These are phyloP conservation scores for Hypomesus transpacificus DNA, from an alignment of 2,113 vertebrate genomes.

Conservation along the genomic window DNA sequence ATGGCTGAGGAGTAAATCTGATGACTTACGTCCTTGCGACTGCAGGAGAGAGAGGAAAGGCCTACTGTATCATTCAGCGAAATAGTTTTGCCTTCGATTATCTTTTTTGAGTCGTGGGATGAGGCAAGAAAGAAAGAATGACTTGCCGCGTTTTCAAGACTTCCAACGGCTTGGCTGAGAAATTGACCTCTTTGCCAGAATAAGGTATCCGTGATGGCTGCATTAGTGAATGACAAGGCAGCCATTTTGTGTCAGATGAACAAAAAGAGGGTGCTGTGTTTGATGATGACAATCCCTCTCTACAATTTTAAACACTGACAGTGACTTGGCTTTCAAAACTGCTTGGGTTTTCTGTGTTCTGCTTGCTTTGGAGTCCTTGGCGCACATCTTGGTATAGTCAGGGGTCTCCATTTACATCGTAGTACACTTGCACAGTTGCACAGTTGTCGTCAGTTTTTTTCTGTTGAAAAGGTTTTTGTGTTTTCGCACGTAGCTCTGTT, in stretches of 20 bases:
- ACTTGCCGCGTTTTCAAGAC: too few species aligned
- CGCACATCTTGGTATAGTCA: too few species aligned
- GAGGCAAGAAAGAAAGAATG: neutral
- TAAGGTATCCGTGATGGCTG: neutral
- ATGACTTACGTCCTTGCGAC: slow-evolving; percentile 6
- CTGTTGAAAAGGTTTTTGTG: neutral
- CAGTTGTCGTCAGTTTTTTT: neutral
- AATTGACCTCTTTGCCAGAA: too few species aligned
- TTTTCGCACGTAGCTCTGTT: neutral
- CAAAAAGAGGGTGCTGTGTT: neutral
- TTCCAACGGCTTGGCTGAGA: too few species aligned
- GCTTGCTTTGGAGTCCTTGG: too few species aligned
- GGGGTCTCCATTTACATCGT: neutral
- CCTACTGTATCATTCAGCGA: slow-evolving; percentile 18
- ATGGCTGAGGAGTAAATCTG: slow-evolving; percentile 34
- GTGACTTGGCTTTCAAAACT: too few species aligned
- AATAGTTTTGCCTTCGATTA: neutral
- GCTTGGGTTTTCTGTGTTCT: too few species aligned
- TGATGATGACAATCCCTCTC: neutral
- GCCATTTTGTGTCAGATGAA: slow-evolving; percentile 1
- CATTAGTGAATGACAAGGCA: neutral
- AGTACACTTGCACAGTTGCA: neutral
- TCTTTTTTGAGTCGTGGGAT: neutral
- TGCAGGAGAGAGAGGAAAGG: slow-evolving; percentile 23
- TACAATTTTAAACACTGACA: neutral